phyloP scores from a whole-genome alignment of 2,113 vertebrate genomes.

The Phyllostomus hastatus region DNA sequence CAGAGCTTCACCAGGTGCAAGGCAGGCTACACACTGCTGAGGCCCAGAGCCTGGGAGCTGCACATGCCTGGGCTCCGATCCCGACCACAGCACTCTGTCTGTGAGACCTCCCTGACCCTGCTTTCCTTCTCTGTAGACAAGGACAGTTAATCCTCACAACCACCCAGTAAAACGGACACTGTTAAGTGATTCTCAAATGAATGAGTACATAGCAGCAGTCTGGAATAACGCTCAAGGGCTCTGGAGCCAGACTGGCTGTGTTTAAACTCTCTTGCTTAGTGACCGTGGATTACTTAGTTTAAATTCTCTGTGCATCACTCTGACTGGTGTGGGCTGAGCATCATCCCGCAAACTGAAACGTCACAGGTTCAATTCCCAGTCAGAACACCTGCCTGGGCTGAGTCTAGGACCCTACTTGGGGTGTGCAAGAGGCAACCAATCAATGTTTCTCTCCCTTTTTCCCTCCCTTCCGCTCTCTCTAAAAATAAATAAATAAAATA shows the following conservation, averaged over 20 bases:
- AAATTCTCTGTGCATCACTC: neutral
- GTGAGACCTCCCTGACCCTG: neutral
- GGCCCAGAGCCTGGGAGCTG: neutral
- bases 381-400: no score
- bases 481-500: no score
- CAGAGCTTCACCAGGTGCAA: neutral
- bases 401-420: no score
- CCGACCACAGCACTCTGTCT: neutral
- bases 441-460: no score
- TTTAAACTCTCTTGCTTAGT: neutral
- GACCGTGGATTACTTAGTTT: neutral
- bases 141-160: neutral
- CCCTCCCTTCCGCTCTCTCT: no score
- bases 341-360: no score
- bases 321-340: no score
- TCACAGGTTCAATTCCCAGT: no score
- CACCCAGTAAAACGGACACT: neutral
- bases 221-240: neutral
- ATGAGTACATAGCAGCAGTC: accelerated
- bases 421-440: no score
- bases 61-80: neutral
- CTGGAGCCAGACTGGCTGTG: neutral
- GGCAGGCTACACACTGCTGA: neutral
- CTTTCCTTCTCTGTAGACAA: neutral
- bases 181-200: neutral